Evolutionary conservation across 2,797 vertebrate genomes (phyloP).

Genomic region (Manis crassicaudata): DNA sequence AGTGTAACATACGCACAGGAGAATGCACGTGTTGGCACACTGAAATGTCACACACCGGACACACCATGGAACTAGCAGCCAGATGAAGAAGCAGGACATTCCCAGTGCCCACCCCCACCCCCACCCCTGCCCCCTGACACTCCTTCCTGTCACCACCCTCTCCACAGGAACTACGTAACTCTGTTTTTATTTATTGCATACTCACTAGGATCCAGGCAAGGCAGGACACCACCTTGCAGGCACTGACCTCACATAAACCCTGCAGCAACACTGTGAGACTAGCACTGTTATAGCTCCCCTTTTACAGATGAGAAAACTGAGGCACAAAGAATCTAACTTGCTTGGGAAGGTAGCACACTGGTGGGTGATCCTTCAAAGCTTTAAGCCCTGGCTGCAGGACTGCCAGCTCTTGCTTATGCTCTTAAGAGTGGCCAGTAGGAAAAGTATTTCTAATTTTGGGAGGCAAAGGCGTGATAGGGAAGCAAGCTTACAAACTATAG

Average conservation of each 20-base stretch:
- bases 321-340: not conserved
- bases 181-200: not conserved
- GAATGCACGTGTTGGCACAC: rapidly evolving
- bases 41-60: not conserved
- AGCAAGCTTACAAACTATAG: not conserved
- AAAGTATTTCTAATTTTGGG: not conserved
- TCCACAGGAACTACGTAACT: not conserved
- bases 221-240: not conserved
- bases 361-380: not conserved
- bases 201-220: no score
- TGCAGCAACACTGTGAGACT: not conserved
- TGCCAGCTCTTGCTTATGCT: not conserved
- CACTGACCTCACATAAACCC: not conserved
- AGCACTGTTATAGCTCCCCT: not conserved
- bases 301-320: not conserved
- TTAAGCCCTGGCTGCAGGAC: not conserved
- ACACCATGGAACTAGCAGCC: not conserved
- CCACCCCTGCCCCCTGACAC: rapidly evolving
- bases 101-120: not conserved
- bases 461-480: not conserved
- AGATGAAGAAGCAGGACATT: not conserved
- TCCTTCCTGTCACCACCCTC: not conserved
- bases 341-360: no score
- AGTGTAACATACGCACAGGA: rapidly evolving
- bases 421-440: not conserved